These are phyloP conservation scores for Melanerpes formicivorus DNA, from an alignment of 2,113 vertebrate species.

Conservation along the genomic window DNA sequence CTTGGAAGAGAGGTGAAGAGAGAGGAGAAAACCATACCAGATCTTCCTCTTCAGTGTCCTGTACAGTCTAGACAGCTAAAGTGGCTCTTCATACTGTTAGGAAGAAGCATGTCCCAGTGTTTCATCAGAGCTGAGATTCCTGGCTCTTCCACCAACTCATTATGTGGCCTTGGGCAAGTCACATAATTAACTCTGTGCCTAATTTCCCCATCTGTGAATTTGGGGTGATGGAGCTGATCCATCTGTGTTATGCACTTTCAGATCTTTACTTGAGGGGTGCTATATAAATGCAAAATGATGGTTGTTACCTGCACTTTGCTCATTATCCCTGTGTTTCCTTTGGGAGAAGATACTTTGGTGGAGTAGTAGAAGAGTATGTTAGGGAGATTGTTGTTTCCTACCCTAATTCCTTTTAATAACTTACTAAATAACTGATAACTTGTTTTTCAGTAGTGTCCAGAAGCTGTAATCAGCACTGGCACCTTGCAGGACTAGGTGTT, in stretches of 20 bases:
- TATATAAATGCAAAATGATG: neutral
- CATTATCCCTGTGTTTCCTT: neutral
- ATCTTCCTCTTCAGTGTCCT: neutral
- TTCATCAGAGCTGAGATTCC: neutral
- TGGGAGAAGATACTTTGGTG: neutral
- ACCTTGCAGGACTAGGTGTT: constrained; percentile 9
- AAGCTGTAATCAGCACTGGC: neutral
- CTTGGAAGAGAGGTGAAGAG: neutral
- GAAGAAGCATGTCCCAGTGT: neutral
- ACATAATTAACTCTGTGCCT: constrained; percentile 22
- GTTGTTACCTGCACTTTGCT: neutral
- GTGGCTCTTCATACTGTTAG: neutral
- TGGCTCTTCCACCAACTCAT: constrained; percentile 21
- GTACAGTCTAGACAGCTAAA: neutral
- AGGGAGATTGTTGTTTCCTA: neutral
- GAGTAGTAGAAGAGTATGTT: neutral
- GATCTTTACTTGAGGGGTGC: constrained; percentile 48
- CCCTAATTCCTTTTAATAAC: constrained; percentile 5
- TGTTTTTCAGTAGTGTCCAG: constrained; percentile 11
- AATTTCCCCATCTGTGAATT: constrained; percentile 1
- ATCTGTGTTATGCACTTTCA: constrained; percentile 53
- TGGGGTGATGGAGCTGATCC: constrained; percentile 47
- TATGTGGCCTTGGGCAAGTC: constrained; percentile 56
- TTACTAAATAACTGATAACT: neutral
- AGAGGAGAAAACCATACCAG: neutral